phyloP scores from a whole-genome alignment of 2,113 vertebrate species.

The Osmerus mordax region DNA sequence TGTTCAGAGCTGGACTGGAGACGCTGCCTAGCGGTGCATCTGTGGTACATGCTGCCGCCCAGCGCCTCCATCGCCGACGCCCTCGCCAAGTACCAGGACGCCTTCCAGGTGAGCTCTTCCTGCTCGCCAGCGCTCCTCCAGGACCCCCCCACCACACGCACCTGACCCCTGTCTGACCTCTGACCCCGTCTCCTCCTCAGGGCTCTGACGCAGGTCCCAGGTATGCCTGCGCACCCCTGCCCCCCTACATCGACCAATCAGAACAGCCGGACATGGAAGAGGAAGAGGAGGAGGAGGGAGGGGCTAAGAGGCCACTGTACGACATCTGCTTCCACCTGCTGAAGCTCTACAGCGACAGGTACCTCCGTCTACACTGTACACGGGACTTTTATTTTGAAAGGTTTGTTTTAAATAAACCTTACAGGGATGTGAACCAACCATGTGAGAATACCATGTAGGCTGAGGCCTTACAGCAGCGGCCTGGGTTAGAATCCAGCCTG shows the following conservation, averaged over 20 bases:
- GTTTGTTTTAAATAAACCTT: too few relatives aligned
- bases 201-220: conserved; percentile 71
- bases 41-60: conserved; percentile 94
- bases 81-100: conserved; percentile 81
- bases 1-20: conserved; percentile 92
- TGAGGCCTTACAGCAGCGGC: too few relatives aligned
- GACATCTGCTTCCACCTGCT: conserved; percentile 94
- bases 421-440: too few relatives aligned
- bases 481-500: too few relatives aligned
- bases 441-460: too few relatives aligned
- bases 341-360: conserved; percentile 96
- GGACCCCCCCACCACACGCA: too few relatives aligned
- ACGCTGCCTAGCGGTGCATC: conserved; percentile 85
- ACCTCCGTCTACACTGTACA: neutral
- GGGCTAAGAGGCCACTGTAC: conserved; percentile 68
- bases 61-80: conserved; percentile 86
- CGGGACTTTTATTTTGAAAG: too few relatives aligned
- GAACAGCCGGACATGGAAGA: conserved; percentile 51
- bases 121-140: neutral
- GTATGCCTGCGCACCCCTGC: conserved; percentile 86
- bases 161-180: neutral
- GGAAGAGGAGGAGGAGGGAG: conserved; percentile 57
- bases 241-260: conserved; percentile 80
- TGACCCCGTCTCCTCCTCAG: conserved; percentile 48
- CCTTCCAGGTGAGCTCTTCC: conserved; percentile 81